Percentiles rank a stretch among this genome's conserved stretches.
These are phyloP conservation scores for Ischnus inquisitorius DNA, from an alignment of 2,888 invertebrate genomes.

Conservation along the genomic window DNA sequence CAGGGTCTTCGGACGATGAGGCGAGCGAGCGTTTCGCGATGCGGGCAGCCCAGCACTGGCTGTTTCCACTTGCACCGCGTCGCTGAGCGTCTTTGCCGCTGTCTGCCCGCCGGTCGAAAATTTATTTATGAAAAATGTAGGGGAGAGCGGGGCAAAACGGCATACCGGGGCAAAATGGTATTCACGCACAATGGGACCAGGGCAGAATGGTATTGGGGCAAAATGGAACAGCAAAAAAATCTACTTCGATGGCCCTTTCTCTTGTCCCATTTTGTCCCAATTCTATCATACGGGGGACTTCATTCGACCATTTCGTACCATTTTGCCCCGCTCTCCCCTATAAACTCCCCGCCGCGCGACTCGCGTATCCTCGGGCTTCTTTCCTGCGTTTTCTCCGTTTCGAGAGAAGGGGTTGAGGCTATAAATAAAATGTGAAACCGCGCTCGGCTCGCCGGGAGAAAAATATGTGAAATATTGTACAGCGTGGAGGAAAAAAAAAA, in stretches of 20 bases:
- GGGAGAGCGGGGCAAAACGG: no score
- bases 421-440: constrained; percentile 54
- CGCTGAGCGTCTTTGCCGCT: background rate
- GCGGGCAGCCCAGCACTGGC: constrained; percentile 44
- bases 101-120: constrained; percentile 63
- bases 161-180: no score
- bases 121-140: constrained; percentile 80
- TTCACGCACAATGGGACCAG: no score
- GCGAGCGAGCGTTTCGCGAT: constrained; percentile 23
- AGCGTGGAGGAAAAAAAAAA: constrained; percentile 17
- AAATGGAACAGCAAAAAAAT: no score
- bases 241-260: no score
- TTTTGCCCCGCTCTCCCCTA: no score
- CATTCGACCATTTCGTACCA: no score
- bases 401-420: constrained; percentile 6
- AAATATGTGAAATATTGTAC: constrained; percentile 57
- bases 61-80: constrained; percentile 43
- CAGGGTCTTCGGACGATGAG: constrained; percentile 51
- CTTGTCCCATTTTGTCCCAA: no score
- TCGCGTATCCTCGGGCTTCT: background rate
- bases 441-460: constrained; percentile 42
- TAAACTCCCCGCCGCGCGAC: constrained; percentile 61
- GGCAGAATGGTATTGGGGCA: no score
- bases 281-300: no score
- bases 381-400: background rate